These are phyloP conservation scores for Ditylenchus dipsaci DNA, from an alignment of 1,140 invertebrate species.

Conservation along the genomic window DNA sequence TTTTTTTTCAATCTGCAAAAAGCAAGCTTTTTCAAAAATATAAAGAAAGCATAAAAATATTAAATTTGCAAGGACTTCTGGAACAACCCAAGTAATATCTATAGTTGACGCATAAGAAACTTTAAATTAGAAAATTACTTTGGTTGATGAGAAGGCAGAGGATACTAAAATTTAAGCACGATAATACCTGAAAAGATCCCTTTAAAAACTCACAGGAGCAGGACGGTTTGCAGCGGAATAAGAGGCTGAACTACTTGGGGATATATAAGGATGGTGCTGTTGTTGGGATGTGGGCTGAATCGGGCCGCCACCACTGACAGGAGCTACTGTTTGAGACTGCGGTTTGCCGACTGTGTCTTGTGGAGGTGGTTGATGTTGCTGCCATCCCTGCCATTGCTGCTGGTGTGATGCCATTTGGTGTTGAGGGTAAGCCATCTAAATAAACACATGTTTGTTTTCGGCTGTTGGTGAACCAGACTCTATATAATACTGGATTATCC, in stretches of 20 bases:
- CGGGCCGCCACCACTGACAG: background rate
- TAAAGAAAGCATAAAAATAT: no score
- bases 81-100: no score
- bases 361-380: background rate
- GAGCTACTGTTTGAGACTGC: background rate
- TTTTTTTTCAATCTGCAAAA: no score
- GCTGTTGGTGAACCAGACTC: no score
- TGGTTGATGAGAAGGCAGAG: background rate
- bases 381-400: slow-evolving; percentile 1
- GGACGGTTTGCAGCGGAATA: background rate
- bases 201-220: background rate
- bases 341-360: background rate
- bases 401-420: slow-evolving; percentile 22
- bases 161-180: slow-evolving; percentile 2
- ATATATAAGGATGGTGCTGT: background rate
- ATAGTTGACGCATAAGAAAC: no score
- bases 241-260: background rate
- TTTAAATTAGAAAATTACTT: no score
- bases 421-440: background rate
- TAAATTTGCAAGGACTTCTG: no score
- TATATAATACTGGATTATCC: no score
- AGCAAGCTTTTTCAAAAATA: no score
- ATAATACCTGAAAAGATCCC: background rate
- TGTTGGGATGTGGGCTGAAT: no score
- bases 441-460: no score